Conservation (phyloP, 1,140 invertebrate species). For the Drosophila repleta region DNA sequence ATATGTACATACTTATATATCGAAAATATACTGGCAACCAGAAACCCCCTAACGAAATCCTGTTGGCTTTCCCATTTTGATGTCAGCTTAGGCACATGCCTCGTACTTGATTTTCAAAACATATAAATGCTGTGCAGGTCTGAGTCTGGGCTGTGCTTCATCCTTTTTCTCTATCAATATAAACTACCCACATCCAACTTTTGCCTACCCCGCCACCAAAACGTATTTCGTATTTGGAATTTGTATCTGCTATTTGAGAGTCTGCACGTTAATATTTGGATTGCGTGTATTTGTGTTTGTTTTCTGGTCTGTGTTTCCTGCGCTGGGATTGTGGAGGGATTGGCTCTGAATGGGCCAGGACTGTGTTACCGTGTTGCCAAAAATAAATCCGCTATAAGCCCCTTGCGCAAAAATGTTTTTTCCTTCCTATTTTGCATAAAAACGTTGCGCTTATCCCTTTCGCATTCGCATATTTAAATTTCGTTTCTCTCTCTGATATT, state of each 20-base stretch:
- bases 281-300: slow-evolving; percentile 74
- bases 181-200: slow-evolving; percentile 1
- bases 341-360: not conserved
- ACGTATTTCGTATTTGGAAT: slow-evolving; percentile 39
- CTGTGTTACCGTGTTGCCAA: slow-evolving; percentile 44
- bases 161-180: slow-evolving; percentile 34
- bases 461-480: slow-evolving; percentile 63
- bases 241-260: slow-evolving; percentile 54
- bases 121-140: slow-evolving; percentile 19
- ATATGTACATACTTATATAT: not conserved
- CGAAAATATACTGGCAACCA: not conserved
- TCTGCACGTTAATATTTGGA: slow-evolving; percentile 65
- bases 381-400: slow-evolving; percentile 73
- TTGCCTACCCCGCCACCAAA: not conserved
- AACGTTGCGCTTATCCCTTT: slow-evolving; percentile 64
- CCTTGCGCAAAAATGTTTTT: slow-evolving; percentile 64
- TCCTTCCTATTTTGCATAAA: slow-evolving; percentile 60
- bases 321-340: slow-evolving; percentile 13
- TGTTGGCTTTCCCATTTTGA: slow-evolving; percentile 35
- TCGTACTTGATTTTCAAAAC: slow-evolving; percentile 23
- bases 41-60: slow-evolving; percentile 22
- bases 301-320: slow-evolving; percentile 52
- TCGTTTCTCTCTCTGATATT: slow-evolving; percentile 60
- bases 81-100: slow-evolving; percentile 39
- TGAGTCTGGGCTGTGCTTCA: slow-evolving; percentile 30